Evolutionary conservation across 2,888 invertebrate species (phyloP).

Genomic region (Aethes cnicana): DNA sequence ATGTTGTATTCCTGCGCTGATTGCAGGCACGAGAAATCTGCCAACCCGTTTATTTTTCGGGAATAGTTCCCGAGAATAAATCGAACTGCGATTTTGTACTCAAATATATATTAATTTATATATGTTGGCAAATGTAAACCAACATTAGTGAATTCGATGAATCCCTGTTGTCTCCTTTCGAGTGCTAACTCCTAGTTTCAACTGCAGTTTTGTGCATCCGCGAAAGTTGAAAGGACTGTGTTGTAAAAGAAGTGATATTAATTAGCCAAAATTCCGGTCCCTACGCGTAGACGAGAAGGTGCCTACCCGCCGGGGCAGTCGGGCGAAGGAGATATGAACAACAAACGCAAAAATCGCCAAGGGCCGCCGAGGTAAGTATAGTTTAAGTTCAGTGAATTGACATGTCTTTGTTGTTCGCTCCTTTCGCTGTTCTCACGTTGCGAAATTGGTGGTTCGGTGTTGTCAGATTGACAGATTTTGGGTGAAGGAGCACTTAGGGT

Average conservation of each 20-base stretch:
- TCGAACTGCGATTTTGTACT: slow-evolving; percentile 80
- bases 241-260: slow-evolving; percentile 81
- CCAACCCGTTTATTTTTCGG: slow-evolving; percentile 82
- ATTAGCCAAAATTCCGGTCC: slow-evolving; percentile 92
- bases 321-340: slow-evolving; percentile 87
- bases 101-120: slow-evolving; percentile 80
- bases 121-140: slow-evolving; percentile 79
- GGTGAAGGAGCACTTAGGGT: slow-evolving; percentile 49
- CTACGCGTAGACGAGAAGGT: slow-evolving; percentile 90
- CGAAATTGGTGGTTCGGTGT: slow-evolving; percentile 52
- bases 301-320: slow-evolving; percentile 88
- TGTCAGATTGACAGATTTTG: slow-evolving; percentile 65
- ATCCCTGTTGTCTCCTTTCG: slow-evolving; percentile 76
- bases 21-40: slow-evolving; percentile 83
- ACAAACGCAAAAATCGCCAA: slow-evolving; percentile 92
- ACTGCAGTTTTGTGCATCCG: slow-evolving; percentile 83
- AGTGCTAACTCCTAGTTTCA: slow-evolving; percentile 78
- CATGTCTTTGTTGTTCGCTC: slow-evolving; percentile 77
- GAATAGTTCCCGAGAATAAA: slow-evolving; percentile 78
- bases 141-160: slow-evolving; percentile 76
- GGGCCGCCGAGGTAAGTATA: slow-evolving; percentile 86
- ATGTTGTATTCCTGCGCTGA: slow-evolving; percentile 83
- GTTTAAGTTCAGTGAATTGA: slow-evolving; percentile 60
- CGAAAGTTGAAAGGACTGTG: slow-evolving; percentile 83
- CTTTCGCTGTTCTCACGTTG: slow-evolving; percentile 49